These are phyloP conservation scores for Corvus moneduloides DNA, from an alignment of 2,113 vertebrate species.

Conservation along the genomic window DNA sequence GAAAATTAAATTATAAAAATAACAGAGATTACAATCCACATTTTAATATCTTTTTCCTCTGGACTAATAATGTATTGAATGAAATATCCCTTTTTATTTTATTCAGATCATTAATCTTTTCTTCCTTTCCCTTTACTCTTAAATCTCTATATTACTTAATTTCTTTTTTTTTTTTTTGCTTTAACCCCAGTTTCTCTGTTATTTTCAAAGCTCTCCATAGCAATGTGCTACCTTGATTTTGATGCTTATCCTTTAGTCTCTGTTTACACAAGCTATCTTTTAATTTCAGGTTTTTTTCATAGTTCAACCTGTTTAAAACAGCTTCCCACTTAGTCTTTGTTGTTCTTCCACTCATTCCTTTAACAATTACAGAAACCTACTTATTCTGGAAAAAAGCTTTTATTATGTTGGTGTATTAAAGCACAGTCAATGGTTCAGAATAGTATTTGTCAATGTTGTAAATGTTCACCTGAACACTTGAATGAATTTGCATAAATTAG, in stretches of 20 bases:
- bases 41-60: not conserved
- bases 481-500: not conserved
- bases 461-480: not conserved
- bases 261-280: not conserved
- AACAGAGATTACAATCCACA: not conserved
- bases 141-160: not conserved
- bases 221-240: not conserved
- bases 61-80: not conserved
- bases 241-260: not conserved
- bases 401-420: not conserved
- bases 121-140: not conserved
- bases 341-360: not conserved
- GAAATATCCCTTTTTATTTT: not conserved
- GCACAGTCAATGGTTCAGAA: not conserved
- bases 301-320: not conserved
- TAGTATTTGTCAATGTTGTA: not conserved
- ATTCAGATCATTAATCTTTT: not conserved
- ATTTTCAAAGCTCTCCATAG: not conserved
- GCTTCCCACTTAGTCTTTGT: fast-evolving
- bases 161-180: not conserved
- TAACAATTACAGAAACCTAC: not conserved
- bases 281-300: not conserved
- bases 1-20: not conserved
- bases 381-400: not conserved
- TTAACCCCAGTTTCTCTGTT: not conserved